These are phyloP conservation scores for Diorhabda sublineata DNA, from an alignment of 1,140 invertebrate species.

Conservation along the genomic window DNA sequence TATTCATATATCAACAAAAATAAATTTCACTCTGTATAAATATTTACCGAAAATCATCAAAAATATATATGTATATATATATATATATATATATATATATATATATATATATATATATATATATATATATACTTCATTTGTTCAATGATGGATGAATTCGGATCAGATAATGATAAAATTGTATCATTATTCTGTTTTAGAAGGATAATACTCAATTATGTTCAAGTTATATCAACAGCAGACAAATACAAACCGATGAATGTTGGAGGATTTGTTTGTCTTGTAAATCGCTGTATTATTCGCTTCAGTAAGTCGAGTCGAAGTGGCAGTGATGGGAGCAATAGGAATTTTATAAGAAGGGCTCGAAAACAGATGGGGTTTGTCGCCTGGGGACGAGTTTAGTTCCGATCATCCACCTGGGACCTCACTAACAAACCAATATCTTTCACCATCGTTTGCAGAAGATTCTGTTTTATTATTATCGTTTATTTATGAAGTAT, in stretches of 20 bases:
- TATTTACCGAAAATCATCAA: too few species aligned
- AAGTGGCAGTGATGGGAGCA: slow-evolving; percentile 8
- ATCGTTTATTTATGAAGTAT: too few species aligned
- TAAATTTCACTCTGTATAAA: too few species aligned
- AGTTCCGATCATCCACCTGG: slow-evolving; percentile 35
- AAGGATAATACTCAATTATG: neutral
- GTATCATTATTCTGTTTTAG: too few species aligned
- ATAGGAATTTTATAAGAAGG: slow-evolving; percentile 26
- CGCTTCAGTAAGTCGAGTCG: neutral
- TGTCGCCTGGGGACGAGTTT: slow-evolving; percentile 34
- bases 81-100: too few species aligned
- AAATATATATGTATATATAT: too few species aligned
- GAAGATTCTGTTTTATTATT: slow-evolving; percentile 17
- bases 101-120: too few species aligned
- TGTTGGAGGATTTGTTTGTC: neutral
- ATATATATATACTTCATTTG: too few species aligned
- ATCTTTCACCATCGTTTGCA: slow-evolving; percentile 28
- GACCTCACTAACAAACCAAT: slow-evolving; percentile 36
- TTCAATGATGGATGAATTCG: too few species aligned
- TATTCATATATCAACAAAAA: too few species aligned
- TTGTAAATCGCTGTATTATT: neutral
- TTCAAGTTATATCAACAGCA: neutral
- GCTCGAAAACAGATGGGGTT: slow-evolving; percentile 28
- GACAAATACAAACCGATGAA: neutral
- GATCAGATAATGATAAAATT: too few species aligned